Evolutionary conservation across 1,140 invertebrate genomes (phyloP), one percentile per base, ranked within the genome.

Genomic region (Coptotermes formosanus): DNA sequence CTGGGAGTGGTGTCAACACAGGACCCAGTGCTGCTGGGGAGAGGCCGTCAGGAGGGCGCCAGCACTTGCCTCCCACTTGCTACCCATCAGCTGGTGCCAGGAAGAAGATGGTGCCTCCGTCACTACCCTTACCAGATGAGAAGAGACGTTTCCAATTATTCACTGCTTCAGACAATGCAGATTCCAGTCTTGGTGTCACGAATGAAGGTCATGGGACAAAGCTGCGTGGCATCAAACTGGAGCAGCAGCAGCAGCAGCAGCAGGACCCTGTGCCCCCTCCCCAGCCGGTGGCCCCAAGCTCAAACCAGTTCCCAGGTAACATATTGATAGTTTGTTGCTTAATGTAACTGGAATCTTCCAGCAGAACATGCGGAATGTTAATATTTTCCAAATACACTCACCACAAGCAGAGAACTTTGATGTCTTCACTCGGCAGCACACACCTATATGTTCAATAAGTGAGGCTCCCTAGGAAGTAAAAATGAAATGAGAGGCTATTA

Each of bases 61-160:
- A 75, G 25, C 64, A 75, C 64, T 14, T 75, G n/a, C 64, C 52
- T 84, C 48, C 83, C 21, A 12, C 48, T 4, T 84, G 45, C 45
- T 52, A 45, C 16, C 83, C 83, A 25, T 12, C 83, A 30, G 52
- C n/a, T n/a, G 83, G 83, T 84, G 83, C 83, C 45, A 45, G 83
- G 44, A 84, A 84, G 83, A 84, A 84, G 83, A 83, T 30, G 23
- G 21, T 84, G 12, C 83, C 83, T 48, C 83, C n/a, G 14, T 23
- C 45, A 45, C 83, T 21, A 30, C 83, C 45, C 9, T 48, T 52
- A 21, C 48, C n/a, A 52, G 44, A 48, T 84, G 83, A 84, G 45
- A 84, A 84, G 45, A 48, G 52, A 11, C 45, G 45, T 16, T 84
- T 84, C 11, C 83, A 45, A 52, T 19, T 84, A 48, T 84, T 84